Evolutionary conservation across 2,888 invertebrate genomes (phyloP).

Genomic region (Drosophila merina): DNA sequence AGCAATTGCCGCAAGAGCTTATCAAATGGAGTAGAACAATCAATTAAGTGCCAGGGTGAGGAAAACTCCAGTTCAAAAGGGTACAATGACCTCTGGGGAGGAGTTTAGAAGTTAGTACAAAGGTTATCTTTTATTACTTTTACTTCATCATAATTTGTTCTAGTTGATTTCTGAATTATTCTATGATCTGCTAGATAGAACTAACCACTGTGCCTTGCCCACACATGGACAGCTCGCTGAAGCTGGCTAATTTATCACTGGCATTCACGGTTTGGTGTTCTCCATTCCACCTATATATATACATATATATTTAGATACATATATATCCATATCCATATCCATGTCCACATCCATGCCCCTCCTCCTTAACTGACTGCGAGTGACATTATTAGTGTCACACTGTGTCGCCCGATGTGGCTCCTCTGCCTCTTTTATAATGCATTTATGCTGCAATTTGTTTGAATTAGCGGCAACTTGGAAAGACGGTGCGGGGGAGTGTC

Average conservation of each 20-base stretch:
- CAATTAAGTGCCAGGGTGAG: conserved; percentile 32
- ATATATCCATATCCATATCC: conserved; percentile 23
- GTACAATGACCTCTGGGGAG: conserved; percentile 23
- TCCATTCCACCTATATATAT: conserved; percentile 30
- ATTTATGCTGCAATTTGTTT: conserved; percentile 79
- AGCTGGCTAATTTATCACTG: conserved; percentile 50
- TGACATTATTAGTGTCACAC: conserved; percentile 71
- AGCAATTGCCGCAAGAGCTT: conserved; percentile 26
- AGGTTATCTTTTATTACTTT: too few species aligned
- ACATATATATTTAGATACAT: not conserved
- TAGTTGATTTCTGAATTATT: too few species aligned
- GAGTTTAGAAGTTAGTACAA: not conserved
- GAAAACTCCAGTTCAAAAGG: conserved; percentile 10
- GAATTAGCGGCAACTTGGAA: conserved; percentile 63
- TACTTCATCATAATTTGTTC: too few species aligned
- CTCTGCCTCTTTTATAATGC: conserved; percentile 75
- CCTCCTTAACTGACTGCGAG: conserved; percentile 25
- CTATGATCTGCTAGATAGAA: too few species aligned
- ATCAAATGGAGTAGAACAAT: conserved; percentile 48
- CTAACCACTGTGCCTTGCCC: conserved; percentile 35
- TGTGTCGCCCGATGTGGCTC: conserved; percentile 54
- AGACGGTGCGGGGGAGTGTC: conserved; percentile 37
- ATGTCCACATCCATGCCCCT: conserved; percentile 6
- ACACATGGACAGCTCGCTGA: conserved; percentile 41
- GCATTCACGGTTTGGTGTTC: conserved; percentile 40